Base-by-base conservation (phyloP, 2,888 invertebrate genomes). In the Meta bourneti region DNA sequence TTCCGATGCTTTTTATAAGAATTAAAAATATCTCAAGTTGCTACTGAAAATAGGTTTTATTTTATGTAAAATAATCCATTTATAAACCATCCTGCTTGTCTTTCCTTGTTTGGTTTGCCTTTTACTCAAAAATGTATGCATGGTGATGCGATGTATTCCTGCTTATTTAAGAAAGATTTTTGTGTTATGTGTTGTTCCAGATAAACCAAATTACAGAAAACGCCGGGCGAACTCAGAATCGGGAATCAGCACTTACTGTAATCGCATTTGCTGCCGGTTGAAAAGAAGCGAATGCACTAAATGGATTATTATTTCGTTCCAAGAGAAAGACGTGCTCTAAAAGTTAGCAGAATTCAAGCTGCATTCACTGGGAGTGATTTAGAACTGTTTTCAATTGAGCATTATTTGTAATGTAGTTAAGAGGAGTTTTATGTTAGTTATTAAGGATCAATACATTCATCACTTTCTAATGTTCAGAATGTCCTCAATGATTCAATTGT, bases 181-280 rank as follows among this genome's bases (percentile, higher is more conserved):
- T 34, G 34, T 2, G 4, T 34, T 34, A 34, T 34, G 34, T 34
- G 34, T 34, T 34, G 34, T 34, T 34, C 34, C 34, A 34, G 34
- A 34, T 1, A 34, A 34, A 34, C 61, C 5, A 8, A 61, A 61
- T 61, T 61, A 61, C 11, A 9, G 61, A 61, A 61, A 9, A 9
- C 61, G 16, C 11, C 11, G 1, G 11, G 16, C 4, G 61, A 61
- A 61, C 61, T 61, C 16, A 11, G 49, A 77, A 49, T 48, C 51
- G 77, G 51, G 16, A 77, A 77, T 77, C n/a, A 77, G 52, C 16
- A n/a, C n/a, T n/a, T 16, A 61, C 61, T 61, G 16, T 77, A 77
- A 77, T 77, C 51, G 51, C 51, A 77, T 77, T 51, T 77, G 77
- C 8, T 48, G 13, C n/a, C 8, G 49, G 7, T 13, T 49, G 51